phyloP scores from a whole-genome alignment of 2,113 vertebrate species.

The Clarias gariepinus region DNA sequence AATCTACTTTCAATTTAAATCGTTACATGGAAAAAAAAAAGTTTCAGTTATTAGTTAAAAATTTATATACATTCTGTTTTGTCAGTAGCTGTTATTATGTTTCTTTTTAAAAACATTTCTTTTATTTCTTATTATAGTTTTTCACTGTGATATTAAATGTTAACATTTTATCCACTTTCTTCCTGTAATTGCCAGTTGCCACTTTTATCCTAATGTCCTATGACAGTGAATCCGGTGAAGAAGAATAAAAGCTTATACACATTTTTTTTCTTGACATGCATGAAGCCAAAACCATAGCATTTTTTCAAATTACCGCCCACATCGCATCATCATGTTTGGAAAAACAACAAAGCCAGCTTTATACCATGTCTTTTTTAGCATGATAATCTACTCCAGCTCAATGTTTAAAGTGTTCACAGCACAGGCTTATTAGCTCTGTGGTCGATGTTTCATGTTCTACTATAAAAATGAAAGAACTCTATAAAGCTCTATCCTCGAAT shows the following conservation, averaged over 20 bases:
- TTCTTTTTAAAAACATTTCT: neutral
- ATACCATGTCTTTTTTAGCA: neutral
- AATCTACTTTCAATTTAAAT: neutral
- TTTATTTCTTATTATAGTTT: neutral
- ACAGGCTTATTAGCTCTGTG: constrained; percentile 21
- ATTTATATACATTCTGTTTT: neutral
- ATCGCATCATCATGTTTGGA: constrained; percentile 1
- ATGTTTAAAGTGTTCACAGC: constrained; percentile 14
- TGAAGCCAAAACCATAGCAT: neutral
- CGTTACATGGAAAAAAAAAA: neutral
- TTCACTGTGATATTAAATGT: neutral
- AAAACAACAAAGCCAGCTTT: constrained; percentile 29
- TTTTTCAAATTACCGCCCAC: constrained; percentile 19
- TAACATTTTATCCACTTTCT: neutral
- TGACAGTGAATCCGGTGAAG: constrained; percentile 16
- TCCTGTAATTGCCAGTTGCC: neutral
- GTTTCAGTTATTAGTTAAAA: neutral
- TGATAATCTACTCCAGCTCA: constrained; percentile 9
- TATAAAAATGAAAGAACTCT: neutral
- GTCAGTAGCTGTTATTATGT: neutral
- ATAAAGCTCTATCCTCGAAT: neutral
- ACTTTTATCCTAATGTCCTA: neutral
- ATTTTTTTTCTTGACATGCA: neutral
- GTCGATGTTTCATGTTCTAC: neutral
- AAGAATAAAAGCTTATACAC: constrained; percentile 3